Evolutionary conservation across 2,113 vertebrate species (phyloP).

Genomic region (Plecturocebus donacophilus): DNA sequence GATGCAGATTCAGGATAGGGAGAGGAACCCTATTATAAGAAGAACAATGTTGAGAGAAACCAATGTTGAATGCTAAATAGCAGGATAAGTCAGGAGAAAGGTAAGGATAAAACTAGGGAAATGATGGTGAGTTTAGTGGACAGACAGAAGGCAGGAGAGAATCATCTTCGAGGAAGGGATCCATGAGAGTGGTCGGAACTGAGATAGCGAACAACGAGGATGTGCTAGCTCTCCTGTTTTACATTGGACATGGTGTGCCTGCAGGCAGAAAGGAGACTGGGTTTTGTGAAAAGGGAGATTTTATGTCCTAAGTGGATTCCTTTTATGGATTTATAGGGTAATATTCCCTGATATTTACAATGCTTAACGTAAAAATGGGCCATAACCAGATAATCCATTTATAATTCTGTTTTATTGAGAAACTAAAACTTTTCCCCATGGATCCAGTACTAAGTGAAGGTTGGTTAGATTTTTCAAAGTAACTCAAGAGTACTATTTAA

Average conservation of each 20-base stretch:
- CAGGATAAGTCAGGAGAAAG: neutral
- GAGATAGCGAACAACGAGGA: neutral
- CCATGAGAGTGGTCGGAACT: neutral
- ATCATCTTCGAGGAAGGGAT: neutral
- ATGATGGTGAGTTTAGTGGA: neutral
- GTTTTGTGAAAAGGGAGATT: neutral
- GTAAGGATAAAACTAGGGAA: neutral
- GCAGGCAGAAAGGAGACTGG: neutral
- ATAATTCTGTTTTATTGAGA: neutral
- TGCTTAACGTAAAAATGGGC: neutral
- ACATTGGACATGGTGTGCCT: neutral
- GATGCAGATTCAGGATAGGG: neutral
- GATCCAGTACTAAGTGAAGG: neutral
- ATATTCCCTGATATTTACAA: neutral
- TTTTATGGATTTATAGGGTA: neutral
- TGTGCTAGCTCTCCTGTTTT: neutral
- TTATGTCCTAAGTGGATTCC: neutral
- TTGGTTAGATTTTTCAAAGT: conserved; percentile 22
- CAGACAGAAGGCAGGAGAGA: neutral
- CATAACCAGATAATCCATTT: neutral
- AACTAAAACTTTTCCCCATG: neutral
- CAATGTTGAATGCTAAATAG: neutral
- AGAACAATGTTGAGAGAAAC: neutral
- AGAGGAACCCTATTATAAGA: neutral
- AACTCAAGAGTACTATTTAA: neutral